Evolutionary conservation across 2,113 vertebrate genomes (phyloP).

Genomic region (Pluvialis apricaria): DNA sequence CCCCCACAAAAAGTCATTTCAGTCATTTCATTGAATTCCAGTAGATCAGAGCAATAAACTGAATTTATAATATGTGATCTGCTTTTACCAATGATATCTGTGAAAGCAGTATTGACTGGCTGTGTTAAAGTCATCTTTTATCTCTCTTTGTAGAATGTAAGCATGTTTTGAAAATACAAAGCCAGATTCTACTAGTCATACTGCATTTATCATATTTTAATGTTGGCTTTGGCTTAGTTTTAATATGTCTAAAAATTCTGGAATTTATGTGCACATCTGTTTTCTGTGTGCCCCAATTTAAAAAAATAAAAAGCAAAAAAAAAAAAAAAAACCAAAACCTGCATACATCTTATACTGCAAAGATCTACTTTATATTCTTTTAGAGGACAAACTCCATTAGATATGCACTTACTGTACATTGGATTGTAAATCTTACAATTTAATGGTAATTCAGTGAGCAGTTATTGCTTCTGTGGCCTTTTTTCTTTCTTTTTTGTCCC

Average conservation of each 20-base stretch:
- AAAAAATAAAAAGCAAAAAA: constrained; percentile 11
- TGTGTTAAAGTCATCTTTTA: constrained; percentile 39
- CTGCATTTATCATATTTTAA: constrained; percentile 40
- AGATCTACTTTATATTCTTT: constrained; percentile 80
- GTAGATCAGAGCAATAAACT: constrained; percentile 47
- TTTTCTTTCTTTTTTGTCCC: constrained; percentile 79
- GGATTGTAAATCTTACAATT: constrained; percentile 85
- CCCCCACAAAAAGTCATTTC: not conserved
- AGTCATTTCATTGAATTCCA: constrained; percentile 17
- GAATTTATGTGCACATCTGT: constrained; percentile 35
- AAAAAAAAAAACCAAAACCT: constrained; percentile 53
- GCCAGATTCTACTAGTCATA: constrained; percentile 25
- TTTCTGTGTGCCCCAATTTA: constrained; percentile 29
- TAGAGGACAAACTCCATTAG: constrained; percentile 83
- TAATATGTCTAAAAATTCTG: constrained; percentile 19
- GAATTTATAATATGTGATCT: constrained; percentile 57
- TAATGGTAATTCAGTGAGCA: constrained; percentile 84
- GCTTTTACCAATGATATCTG: constrained; percentile 42
- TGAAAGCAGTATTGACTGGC: constrained; percentile 24
- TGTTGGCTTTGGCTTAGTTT: constrained; percentile 32
- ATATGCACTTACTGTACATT: constrained; percentile 83
- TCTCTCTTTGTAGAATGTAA: constrained; percentile 24
- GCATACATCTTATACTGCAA: constrained; percentile 54
- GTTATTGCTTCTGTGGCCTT: constrained; percentile 84
- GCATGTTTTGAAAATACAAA: constrained; percentile 47